Evolutionary conservation across 2,113 vertebrate species (phyloP), one percentile per base, ranked within the genome.

Genomic region (Clupea harengus): DNA sequence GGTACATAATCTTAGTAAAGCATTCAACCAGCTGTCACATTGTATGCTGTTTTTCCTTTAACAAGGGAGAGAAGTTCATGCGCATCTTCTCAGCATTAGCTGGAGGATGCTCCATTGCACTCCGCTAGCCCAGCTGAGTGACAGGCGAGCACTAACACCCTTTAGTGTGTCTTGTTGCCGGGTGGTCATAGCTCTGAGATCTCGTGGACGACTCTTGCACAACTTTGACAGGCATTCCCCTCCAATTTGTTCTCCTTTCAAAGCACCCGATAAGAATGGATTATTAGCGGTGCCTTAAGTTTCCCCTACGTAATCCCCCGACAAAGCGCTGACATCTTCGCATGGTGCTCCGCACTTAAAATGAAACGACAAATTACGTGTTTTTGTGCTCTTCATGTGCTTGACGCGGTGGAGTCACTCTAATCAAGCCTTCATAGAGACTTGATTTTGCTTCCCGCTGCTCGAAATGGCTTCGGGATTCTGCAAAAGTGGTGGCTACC

Each of bases 231-330:
- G 88, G 90, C 44, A 88, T 89, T 91, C 87, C 86, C 91, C 89
- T 91, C 91, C 90, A 92, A 90, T 93, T 91, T 93, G 90, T 92
- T 91, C 89, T 89, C 89, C 89, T 94, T 92, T 93, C 88, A 94
- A 94, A 87, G 92, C 88, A 89, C 90, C 90, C 91, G 92, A 93
- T 93, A 93, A 93, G 91, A 91, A 93, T 92, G 91, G 92, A 93
- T 93, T 92, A 93, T 92, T 86, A 86, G 85, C 47, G 91, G 91
- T 89, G 91, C 84, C 15, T 84, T 91, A 89, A 92, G 92, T 89
- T 92, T 88, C 83, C 25, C 10, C 64, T 85, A 87, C 89, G 89
- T 91, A 92, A 94, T 94, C 92, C 91, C 88, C 90, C 92, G 89
- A 93, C 91, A 93, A 95, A 93, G 91, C 89, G 92, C 88, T 90